These are phyloP conservation scores for Diplodus sargus DNA, from an alignment of 2,797 vertebrate genomes.

Conservation along the genomic window DNA sequence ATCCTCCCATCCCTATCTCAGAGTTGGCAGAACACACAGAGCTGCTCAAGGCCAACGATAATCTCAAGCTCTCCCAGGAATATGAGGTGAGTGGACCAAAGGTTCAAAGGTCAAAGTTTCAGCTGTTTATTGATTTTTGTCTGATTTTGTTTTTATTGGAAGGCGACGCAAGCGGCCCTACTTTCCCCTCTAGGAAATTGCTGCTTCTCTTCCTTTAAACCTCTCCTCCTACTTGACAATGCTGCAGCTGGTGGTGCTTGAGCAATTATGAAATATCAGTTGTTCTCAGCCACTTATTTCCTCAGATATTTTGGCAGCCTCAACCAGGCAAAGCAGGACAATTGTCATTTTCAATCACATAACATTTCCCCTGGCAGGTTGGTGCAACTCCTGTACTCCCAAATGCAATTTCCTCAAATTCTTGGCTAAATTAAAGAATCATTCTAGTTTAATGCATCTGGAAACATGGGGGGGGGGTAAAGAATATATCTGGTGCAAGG, in stretches of 20 bases:
- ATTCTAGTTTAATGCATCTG: slow-evolving; percentile 17
- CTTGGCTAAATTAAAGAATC: slow-evolving; percentile 22
- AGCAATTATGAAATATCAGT: slow-evolving; percentile 34
- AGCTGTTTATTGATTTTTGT: slow-evolving; percentile 52
- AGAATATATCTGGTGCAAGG: slow-evolving; percentile 10
- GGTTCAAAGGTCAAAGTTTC: slow-evolving; percentile 37
- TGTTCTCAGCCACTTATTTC: slow-evolving; percentile 22
- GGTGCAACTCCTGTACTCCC: slow-evolving; percentile 13
- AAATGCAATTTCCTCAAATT: slow-evolving; percentile 39
- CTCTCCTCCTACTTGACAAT: neutral
- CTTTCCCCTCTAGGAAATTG: neutral
- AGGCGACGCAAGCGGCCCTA: neutral
- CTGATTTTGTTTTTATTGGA: slow-evolving; percentile 55
- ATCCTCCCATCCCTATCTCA: slow-evolving; percentile 95
- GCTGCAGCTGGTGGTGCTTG: neutral
- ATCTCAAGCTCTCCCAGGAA: slow-evolving; percentile 97
- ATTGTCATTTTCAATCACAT: slow-evolving; percentile 44
- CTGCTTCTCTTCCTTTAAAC: slow-evolving; percentile 12
- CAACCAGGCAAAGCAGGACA: slow-evolving; percentile 19
- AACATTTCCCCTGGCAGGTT: slow-evolving; percentile 26
- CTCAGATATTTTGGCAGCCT: slow-evolving; percentile 24
- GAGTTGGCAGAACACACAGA: slow-evolving; percentile 98
- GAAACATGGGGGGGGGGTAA: neutral
- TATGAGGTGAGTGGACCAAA: slow-evolving; percentile 90
- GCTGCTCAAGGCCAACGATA: slow-evolving; percentile 97